These are phyloP conservation scores for Nyctibius bracteatus DNA, from an alignment of 2,113 vertebrate genomes.

Conservation along the genomic window DNA sequence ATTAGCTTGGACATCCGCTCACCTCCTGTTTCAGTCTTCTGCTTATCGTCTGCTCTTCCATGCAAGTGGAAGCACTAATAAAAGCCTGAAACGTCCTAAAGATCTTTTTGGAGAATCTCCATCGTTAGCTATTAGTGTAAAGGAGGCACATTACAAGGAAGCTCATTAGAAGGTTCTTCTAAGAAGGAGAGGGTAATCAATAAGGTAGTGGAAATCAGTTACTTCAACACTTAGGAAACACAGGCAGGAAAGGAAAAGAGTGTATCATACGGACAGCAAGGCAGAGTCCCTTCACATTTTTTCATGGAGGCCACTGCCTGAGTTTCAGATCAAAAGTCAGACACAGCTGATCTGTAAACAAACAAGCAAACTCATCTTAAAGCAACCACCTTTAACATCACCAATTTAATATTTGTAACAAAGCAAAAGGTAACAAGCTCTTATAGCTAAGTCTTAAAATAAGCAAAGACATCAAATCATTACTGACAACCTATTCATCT, in stretches of 20 bases:
- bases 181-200: neutral
- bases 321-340: neutral
- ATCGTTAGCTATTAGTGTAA: neutral
- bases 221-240: neutral
- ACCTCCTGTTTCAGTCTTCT: neutral
- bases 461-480: neutral
- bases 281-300: neutral
- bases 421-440: neutral
- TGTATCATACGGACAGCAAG: neutral
- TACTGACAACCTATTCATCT: neutral
- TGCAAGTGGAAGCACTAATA: neutral
- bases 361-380: neutral
- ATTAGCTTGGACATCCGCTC: neutral
- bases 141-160: neutral
- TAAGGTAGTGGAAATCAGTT: neutral
- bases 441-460: neutral
- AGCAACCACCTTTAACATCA: neutral
- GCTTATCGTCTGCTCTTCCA: neutral
- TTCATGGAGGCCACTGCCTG: neutral
- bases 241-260: neutral
- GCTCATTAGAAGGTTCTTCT: neutral
- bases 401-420: neutral
- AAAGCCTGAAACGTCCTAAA: neutral
- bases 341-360: neutral
- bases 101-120: neutral